These are phyloP conservation scores for Sus scrofa DNA, from an alignment of 2,113 vertebrate species.

Conservation along the genomic window DNA sequence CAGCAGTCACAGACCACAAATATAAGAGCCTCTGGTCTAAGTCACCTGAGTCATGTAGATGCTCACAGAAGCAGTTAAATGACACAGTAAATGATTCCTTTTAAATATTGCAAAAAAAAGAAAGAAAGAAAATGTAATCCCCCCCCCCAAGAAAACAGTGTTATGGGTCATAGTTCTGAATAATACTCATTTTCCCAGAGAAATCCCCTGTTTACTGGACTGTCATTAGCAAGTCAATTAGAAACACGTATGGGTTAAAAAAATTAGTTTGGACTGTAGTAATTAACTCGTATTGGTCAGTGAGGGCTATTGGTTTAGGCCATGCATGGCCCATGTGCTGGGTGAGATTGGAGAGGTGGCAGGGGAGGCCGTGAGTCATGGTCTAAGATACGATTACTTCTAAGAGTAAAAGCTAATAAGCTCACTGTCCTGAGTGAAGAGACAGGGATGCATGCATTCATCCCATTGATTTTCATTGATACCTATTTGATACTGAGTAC, in stretches of 20 bases:
- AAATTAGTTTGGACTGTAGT: neutral
- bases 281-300: neutral
- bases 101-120: neutral
- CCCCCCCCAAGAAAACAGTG: neutral
- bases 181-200: neutral
- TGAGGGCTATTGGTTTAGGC: neutral
- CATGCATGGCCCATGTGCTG: accelerated
- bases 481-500: neutral
- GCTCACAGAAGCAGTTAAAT: constrained; percentile 20
- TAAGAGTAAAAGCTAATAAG: neutral
- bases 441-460: neutral
- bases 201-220: neutral
- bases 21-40: constrained; percentile 34
- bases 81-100: neutral
- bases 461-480: neutral
- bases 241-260: constrained; percentile 25
- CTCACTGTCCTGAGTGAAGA: neutral
- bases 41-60: constrained; percentile 30
- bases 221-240: neutral
- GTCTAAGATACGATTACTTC: neutral
- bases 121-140: neutral
- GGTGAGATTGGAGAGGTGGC: neutral
- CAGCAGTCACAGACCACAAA: neutral
- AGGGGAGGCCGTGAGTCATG: neutral
- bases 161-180: neutral